Evolutionary conservation across 2,888 invertebrate genomes (phyloP).

Genomic region (Dione vanillae): DNA sequence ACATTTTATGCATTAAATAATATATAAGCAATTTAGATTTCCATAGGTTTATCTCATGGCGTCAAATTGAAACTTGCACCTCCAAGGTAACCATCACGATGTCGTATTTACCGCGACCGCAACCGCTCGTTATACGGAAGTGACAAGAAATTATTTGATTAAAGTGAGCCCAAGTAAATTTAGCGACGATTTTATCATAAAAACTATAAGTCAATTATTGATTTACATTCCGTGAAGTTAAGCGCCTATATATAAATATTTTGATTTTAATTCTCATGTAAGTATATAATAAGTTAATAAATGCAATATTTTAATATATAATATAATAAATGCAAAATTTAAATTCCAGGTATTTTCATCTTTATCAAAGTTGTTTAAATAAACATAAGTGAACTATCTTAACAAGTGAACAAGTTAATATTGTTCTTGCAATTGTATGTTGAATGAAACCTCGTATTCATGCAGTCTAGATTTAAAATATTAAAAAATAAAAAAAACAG

Average conservation of each 20-base stretch:
- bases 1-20: too few species aligned
- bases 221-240: not conserved
- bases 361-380: too few species aligned
- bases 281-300: not conserved
- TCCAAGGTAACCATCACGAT: not conserved
- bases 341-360: too few species aligned
- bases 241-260: not conserved
- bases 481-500: too few species aligned
- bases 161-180: not conserved
- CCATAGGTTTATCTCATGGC: not conserved
- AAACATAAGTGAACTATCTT: too few species aligned
- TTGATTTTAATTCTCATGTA: not conserved
- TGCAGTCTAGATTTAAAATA: too few species aligned
- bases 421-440: too few species aligned
- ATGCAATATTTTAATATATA: too few species aligned
- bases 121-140: conserved; percentile 10
- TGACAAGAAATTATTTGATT: conserved; percentile 10
- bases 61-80: not conserved
- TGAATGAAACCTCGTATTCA: too few species aligned
- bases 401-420: too few species aligned
- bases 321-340: too few species aligned
- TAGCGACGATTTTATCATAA: not conserved
- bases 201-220: not conserved
- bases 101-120: not conserved
- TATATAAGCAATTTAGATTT: not conserved